phyloP scores from a whole-genome alignment of 23 tunicate species.

The Aplidium turbinatum region DNA sequence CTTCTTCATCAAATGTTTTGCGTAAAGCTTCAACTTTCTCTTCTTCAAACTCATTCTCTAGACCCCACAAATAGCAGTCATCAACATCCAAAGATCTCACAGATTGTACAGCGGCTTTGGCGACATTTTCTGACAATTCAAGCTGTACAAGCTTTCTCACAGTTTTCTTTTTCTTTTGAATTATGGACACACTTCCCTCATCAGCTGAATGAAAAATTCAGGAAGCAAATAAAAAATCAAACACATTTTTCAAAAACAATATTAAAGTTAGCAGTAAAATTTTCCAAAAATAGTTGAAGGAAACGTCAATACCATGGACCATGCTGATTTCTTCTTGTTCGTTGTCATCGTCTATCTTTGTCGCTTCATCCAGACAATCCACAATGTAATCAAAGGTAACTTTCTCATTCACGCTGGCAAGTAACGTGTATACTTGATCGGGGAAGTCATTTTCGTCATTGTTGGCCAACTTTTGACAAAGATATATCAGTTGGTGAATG shows the following conservation, averaged over 20 bases:
- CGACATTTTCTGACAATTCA: slow-evolving; percentile 45
- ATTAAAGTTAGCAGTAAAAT: no score
- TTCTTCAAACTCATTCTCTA: slow-evolving; percentile 42
- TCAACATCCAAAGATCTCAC: slow-evolving; percentile 45
- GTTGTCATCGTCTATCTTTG: slow-evolving; percentile 12
- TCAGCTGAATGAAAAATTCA: no score
- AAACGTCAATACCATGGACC: no score
- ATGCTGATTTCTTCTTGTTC: not conserved
- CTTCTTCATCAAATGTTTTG: slow-evolving; percentile 44
- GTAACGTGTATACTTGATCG: slow-evolving; percentile 49
- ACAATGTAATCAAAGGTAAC: slow-evolving; percentile 12
- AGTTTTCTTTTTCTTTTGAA: slow-evolving; percentile 47
- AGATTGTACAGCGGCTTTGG: slow-evolving; percentile 82
- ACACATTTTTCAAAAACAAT: no score
- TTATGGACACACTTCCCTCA: no score
- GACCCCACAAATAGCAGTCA: slow-evolving; percentile 52
- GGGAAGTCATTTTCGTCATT: slow-evolving; percentile 26
- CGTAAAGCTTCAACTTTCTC: slow-evolving; percentile 11
- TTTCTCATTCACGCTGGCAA: slow-evolving; percentile 8
- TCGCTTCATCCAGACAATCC: slow-evolving; percentile 20
- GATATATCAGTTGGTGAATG: slow-evolving; percentile 63
- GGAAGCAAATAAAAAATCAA: no score
- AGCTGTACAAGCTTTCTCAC: slow-evolving; percentile 42
- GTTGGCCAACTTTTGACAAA: slow-evolving; percentile 48
- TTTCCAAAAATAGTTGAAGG: no score